Evolutionary conservation across 23 tunicate genomes (phyloP).

Genomic region (Ascidia mentula): DNA sequence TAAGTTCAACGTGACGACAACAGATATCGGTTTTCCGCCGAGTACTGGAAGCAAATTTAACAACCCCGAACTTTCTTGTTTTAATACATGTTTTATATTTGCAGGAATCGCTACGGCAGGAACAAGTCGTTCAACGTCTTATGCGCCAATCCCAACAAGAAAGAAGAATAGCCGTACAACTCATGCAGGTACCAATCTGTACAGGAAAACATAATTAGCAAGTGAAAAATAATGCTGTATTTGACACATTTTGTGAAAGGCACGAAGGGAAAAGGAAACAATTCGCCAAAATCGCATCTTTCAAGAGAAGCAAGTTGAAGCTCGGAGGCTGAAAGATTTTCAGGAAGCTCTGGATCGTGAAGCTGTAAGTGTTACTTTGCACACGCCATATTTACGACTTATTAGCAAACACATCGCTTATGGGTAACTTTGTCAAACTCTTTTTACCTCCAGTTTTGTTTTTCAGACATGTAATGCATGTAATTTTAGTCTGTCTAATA

Average conservation of each 20-base stretch:
- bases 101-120: constrained; percentile 77
- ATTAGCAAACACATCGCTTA: too few species aligned
- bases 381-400: too few species aligned
- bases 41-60: too few species aligned
- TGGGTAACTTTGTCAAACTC: too few species aligned
- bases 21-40: too few species aligned
- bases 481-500: too few species aligned
- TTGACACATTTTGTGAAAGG: constrained; percentile 36
- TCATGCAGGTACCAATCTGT: constrained; percentile 90
- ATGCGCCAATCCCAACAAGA: constrained; percentile 95
- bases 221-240: too few species aligned
- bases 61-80: too few species aligned
- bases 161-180: constrained; percentile 80
- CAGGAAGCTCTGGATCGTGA: constrained; percentile 84
- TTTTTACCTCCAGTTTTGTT: too few species aligned
- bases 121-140: constrained; percentile 85
- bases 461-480: too few species aligned
- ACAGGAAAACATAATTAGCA: too few species aligned
- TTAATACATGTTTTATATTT: neutral
- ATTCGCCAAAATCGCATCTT: constrained; percentile 79
- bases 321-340: constrained; percentile 77
- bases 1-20: too few species aligned
- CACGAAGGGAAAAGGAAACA: constrained; percentile 73
- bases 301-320: constrained; percentile 77
- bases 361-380: constrained; percentile 27